Evolutionary conservation across 2,888 invertebrate genomes (phyloP).

Genomic region (Spilarctia lutea): DNA sequence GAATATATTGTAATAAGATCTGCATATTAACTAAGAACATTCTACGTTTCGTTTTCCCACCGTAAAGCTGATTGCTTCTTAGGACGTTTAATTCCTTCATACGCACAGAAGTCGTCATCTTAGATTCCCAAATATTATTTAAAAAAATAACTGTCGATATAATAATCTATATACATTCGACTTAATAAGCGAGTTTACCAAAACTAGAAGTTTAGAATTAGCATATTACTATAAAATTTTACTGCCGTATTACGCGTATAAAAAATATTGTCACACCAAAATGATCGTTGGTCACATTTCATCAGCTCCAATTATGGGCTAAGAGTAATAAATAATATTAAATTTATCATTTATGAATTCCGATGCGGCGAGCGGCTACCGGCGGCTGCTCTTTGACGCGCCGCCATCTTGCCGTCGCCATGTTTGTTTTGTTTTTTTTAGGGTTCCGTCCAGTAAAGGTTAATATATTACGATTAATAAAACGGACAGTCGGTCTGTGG

Average conservation of each 20-base stretch:
- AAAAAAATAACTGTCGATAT: conserved; percentile 24
- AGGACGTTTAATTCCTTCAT: conserved; percentile 27
- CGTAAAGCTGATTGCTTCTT: conserved; percentile 20
- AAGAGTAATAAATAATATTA: conserved; percentile 81
- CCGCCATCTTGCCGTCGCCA: conserved; percentile 79
- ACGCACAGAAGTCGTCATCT: conserved; percentile 22
- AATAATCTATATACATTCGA: conserved; percentile 30
- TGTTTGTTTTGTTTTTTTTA: conserved; percentile 79
- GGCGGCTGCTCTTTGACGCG: conserved; percentile 78
- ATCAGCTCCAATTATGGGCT: conserved; percentile 67
- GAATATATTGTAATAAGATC: conserved; percentile 15
- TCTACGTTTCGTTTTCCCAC: conserved; percentile 20
- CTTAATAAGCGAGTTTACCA: conserved; percentile 39
- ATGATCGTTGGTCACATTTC: conserved; percentile 50
- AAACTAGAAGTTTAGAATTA: conserved; percentile 47
- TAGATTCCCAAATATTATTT: conserved; percentile 29
- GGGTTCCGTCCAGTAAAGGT: conserved; percentile 47
- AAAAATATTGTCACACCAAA: conserved; percentile 62
- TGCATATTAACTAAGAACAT: conserved; percentile 22
- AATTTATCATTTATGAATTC: conserved; percentile 86
- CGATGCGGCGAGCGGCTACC: conserved; percentile 77
- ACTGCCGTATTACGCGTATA: conserved; percentile 43
- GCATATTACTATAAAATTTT: conserved; percentile 47
- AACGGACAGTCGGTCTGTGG: conserved; percentile 26
- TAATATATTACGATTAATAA: conserved; percentile 51